phyloP scores from a whole-genome alignment of 2,888 invertebrate species.

The Chloroclystis v-ata region DNA sequence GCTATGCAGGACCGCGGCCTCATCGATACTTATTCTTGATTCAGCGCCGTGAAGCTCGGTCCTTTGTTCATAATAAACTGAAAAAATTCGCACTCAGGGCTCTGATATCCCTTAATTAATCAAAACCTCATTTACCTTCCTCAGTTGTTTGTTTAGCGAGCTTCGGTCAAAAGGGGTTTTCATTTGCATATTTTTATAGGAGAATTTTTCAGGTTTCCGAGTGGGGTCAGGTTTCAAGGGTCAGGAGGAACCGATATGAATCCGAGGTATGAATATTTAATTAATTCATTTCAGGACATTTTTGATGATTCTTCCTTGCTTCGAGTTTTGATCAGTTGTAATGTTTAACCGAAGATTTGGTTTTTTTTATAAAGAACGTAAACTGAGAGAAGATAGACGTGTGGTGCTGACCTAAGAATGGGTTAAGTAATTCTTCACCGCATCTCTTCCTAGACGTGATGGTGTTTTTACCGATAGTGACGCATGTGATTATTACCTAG shows the following conservation, averaged over 20 bases:
- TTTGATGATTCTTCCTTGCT: background rate
- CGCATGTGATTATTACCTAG: no score
- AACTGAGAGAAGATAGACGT: no score
- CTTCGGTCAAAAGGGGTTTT: constrained; percentile 22
- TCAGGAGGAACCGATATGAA: constrained; percentile 17
- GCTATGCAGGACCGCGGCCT: no score
- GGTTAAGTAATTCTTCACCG: no score
- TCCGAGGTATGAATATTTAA: constrained; percentile 3
- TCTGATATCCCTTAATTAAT: constrained; percentile 28
- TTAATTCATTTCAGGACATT: background rate
- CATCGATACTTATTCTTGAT: no score
- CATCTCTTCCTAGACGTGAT: no score
- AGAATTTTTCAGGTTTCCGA: constrained; percentile 18
- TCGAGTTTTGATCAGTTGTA: no score
- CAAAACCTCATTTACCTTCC: constrained; percentile 29
- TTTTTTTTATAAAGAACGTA: no score
- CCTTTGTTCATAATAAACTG: no score
- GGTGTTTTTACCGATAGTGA: no score
- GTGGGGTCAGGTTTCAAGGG: constrained; percentile 3
- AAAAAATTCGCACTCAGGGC: background rate
- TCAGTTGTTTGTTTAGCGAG: constrained; percentile 23
- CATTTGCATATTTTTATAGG: constrained; percentile 31
- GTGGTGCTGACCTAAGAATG: no score
- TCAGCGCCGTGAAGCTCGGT: background rate
- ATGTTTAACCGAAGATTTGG: no score